These are phyloP conservation scores for Cyrtorhinus lividipennis DNA, from an alignment of 1,140 invertebrate species.

Conservation along the genomic window DNA sequence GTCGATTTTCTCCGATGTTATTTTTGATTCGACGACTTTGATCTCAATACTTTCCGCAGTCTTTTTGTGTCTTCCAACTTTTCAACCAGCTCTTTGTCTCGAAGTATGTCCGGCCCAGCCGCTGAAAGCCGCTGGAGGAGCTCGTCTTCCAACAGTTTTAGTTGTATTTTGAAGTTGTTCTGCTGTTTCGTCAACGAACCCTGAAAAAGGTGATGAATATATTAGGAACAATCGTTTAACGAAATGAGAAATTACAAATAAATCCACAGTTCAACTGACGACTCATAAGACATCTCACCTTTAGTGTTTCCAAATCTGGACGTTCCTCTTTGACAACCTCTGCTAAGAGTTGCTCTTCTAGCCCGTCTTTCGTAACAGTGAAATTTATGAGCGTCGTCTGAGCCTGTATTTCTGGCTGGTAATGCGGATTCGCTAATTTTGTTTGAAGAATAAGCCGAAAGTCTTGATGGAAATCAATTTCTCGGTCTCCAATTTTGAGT, in stretches of 20 bases:
- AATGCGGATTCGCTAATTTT: constrained; percentile 88
- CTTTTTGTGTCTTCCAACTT: constrained; percentile 84
- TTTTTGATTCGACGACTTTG: constrained; percentile 69
- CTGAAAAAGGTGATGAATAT: too few relatives aligned
- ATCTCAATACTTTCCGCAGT: constrained; percentile 80
- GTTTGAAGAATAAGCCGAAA: constrained; percentile 87
- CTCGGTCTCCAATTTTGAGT: constrained; percentile 77
- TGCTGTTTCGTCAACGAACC: constrained; percentile 75
- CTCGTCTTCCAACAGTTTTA: constrained; percentile 83
- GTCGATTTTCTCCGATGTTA: constrained; percentile 77
- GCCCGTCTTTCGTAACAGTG: constrained; percentile 78
- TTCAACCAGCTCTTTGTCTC: constrained; percentile 75
- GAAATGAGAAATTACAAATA: too few relatives aligned
- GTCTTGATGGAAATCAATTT: constrained; percentile 69
- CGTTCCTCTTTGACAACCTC: constrained; percentile 88
- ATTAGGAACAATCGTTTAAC: too few relatives aligned
- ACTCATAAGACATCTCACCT: too few relatives aligned
- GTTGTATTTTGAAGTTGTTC: constrained; percentile 85
- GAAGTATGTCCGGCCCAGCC: constrained; percentile 78
- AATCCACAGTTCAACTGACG: too few relatives aligned
- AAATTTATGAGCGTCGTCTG: constrained; percentile 91
- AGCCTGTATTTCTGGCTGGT: constrained; percentile 92
- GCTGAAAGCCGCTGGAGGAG: constrained; percentile 69
- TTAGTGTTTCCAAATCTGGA: constrained; percentile 69
- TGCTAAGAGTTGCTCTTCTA: constrained; percentile 86